phyloP scores from a whole-genome alignment of 35 echinoderm and acorn worm species.

The Heliocidaris erythrogramma region DNA sequence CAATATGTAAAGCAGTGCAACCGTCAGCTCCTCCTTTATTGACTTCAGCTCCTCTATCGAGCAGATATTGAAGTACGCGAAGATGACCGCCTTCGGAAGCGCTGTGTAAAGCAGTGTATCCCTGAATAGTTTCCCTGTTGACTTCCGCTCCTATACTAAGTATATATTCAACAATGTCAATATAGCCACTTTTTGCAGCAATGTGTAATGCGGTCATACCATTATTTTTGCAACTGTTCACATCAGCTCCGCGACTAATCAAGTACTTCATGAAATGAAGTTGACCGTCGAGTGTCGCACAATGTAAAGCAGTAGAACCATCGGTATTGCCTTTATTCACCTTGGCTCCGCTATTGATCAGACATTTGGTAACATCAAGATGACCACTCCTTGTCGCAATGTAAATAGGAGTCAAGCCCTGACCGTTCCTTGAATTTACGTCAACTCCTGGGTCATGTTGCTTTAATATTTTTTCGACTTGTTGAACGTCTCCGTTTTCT shows the following conservation, averaged over 20 bases:
- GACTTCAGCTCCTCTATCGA: background rate
- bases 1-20: background rate
- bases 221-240: background rate
- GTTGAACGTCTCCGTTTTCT: background rate
- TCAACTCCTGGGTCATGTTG: background rate
- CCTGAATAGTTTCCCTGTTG: background rate
- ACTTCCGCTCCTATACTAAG: background rate
- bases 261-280: background rate
- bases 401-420: background rate
- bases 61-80: background rate
- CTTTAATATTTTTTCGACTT: background rate
- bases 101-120: background rate
- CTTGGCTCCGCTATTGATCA: background rate
- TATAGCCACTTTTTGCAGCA: background rate
- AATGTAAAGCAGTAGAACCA: background rate
- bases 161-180: background rate
- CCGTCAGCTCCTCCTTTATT: background rate
- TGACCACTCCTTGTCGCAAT: background rate
- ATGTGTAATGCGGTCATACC: background rate
- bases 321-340: background rate
- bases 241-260: background rate
- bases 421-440: background rate
- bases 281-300: background rate
- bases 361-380: background rate
- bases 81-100: background rate